These are phyloP conservation scores for Sebastes cheni DNA, from an alignment of 2,797 vertebrate species.

Conservation along the genomic window DNA sequence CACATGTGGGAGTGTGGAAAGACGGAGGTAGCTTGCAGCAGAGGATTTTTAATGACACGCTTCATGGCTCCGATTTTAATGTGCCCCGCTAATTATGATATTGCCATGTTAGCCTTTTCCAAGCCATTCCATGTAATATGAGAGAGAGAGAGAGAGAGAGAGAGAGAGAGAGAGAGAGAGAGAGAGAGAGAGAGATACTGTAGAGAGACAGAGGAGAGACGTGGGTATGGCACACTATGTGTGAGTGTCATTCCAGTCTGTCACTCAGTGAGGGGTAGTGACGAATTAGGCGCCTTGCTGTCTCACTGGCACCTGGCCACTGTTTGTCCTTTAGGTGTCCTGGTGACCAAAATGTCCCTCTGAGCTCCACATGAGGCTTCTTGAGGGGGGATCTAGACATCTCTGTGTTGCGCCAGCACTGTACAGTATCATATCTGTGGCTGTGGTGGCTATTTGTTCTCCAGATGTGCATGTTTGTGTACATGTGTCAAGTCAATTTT, in stretches of 20 bases:
- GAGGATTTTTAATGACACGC: slow-evolving; percentile 62
- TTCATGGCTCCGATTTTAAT: slow-evolving; percentile 67
- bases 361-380: slow-evolving; percentile 34
- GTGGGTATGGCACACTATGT: background rate
- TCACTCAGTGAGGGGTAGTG: slow-evolving; percentile 22
- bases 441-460: slow-evolving; percentile 4
- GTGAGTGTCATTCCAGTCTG: slow-evolving; percentile 45
- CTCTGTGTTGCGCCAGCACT: background rate
- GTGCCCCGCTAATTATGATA: slow-evolving; percentile 62
- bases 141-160: too few relatives aligned
- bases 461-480: slow-evolving; percentile 57
- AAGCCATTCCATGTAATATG: slow-evolving; percentile 37
- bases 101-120: slow-evolving; percentile 54
- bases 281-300: slow-evolving; percentile 56
- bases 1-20: slow-evolving; percentile 23
- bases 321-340: slow-evolving; percentile 72
- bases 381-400: slow-evolving; percentile 4
- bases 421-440: background rate
- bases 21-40: slow-evolving; percentile 29
- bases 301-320: slow-evolving; percentile 63
- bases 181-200: background rate
- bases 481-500: background rate
- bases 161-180: slow-evolving; percentile 5
- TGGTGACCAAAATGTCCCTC: slow-evolving; percentile 56
- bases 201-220: slow-evolving; percentile 3